Evolutionary conservation across 2,113 vertebrate genomes (phyloP).

Genomic region (Heterochromis multidens): DNA sequence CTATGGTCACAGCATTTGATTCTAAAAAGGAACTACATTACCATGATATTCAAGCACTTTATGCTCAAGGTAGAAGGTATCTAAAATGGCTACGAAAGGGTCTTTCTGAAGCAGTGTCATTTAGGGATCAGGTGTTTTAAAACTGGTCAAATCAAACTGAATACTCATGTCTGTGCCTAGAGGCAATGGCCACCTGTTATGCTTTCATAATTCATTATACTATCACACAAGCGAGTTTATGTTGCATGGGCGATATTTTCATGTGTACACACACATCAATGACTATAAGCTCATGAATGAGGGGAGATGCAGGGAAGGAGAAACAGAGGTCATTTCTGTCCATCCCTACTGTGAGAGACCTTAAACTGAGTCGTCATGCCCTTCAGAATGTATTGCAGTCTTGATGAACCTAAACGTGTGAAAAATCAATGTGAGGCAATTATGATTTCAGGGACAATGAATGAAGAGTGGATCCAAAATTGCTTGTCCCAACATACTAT

Average conservation of each 20-base stretch:
- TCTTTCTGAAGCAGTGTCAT: slow-evolving; percentile 27
- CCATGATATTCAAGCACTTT: neutral
- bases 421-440: slow-evolving; percentile 73
- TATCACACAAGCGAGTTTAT: neutral
- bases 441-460: slow-evolving; percentile 71
- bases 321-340: slow-evolving; percentile 39
- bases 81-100: slow-evolving; percentile 15
- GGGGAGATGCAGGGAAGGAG: slow-evolving; percentile 5
- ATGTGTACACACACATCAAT: neutral
- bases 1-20: neutral
- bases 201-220: slow-evolving; percentile 32
- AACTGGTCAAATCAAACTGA: slow-evolving; percentile 29
- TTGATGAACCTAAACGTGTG: slow-evolving; percentile 27
- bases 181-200: slow-evolving; percentile 46
- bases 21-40: neutral
- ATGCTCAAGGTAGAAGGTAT: neutral
- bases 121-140: slow-evolving; percentile 36
- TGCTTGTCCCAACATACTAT: slow-evolving; percentile 56
- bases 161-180: slow-evolving; percentile 23
- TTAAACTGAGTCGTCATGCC: slow-evolving; percentile 42
- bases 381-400: slow-evolving; percentile 47
- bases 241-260: neutral
- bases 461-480: slow-evolving; percentile 58
- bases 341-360: slow-evolving; percentile 21
- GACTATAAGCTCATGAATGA: slow-evolving; percentile 2